These are phyloP conservation scores for Sebastes miniatus DNA, from an alignment of 2,797 vertebrate genomes.

Conservation along the genomic window DNA sequence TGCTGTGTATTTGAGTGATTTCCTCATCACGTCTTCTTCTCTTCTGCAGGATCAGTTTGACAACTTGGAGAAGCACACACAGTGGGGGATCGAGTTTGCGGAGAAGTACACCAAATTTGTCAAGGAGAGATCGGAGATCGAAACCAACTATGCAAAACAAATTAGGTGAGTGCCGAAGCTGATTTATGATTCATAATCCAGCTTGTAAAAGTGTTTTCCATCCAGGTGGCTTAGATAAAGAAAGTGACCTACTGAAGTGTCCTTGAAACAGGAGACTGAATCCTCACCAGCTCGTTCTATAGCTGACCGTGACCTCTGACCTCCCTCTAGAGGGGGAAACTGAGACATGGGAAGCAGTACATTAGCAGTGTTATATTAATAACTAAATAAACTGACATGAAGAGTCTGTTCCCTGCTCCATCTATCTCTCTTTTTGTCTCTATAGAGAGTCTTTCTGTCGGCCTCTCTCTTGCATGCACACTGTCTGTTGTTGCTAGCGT, in stretches of 20 bases:
- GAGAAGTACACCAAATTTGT: slow-evolving; percentile 99
- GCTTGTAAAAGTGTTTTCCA: neutral
- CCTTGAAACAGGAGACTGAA: slow-evolving; percentile 47
- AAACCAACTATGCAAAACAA: slow-evolving; percentile 98
- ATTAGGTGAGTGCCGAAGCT: slow-evolving; percentile 88
- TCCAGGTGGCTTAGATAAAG: slow-evolving; percentile 20
- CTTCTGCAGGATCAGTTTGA: slow-evolving; percentile 97
- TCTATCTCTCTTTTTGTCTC: neutral
- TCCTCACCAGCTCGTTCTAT: slow-evolving; percentile 3
- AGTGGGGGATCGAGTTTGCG: slow-evolving; percentile 96
- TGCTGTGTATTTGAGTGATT: neutral
- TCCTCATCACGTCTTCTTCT: slow-evolving; percentile 5
- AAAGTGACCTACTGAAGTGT: slow-evolving; percentile 37
- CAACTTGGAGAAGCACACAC: slow-evolving; percentile 98
- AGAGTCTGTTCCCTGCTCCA: neutral
- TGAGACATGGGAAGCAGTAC: neutral
- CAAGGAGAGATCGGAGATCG: slow-evolving; percentile 96
- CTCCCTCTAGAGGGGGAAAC: slow-evolving; percentile 3
- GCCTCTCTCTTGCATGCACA: slow-evolving; percentile 6
- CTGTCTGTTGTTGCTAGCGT: slow-evolving; percentile 52
- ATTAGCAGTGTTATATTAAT: neutral
- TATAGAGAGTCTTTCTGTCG: neutral
- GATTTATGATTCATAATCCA: neutral
- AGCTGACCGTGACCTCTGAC: slow-evolving; percentile 49
- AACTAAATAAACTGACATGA: neutral